phyloP scores from a whole-genome alignment of 2,113 vertebrate species.

The Oreamnos americanus region DNA sequence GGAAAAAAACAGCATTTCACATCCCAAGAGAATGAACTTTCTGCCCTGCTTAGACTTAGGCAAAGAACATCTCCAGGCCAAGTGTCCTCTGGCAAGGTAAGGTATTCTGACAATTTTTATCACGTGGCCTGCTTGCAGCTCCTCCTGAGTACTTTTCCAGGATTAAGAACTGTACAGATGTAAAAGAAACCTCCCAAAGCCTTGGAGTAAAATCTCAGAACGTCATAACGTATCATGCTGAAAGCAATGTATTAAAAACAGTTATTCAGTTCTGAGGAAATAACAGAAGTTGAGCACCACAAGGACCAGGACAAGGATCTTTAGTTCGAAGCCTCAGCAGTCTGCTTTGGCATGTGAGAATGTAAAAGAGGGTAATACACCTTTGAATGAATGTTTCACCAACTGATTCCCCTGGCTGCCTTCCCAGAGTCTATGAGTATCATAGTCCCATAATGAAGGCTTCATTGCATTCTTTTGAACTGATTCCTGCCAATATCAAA shows the following conservation, averaged over 20 bases:
- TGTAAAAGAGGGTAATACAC: conserved; percentile 42
- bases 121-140: not conserved
- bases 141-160: fast-evolving
- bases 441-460: conserved; percentile 69
- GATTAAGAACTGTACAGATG: not conserved
- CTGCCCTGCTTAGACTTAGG: not conserved
- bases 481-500: conserved; percentile 74
- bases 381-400: conserved; percentile 61
- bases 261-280: conserved; percentile 15
- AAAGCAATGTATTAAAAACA: conserved; percentile 38
- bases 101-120: not conserved
- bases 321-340: not conserved
- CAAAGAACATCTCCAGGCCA: not conserved
- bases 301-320: not conserved
- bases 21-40: not conserved
- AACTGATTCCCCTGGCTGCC: conserved; percentile 63
- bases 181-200: not conserved
- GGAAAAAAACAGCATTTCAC: not conserved
- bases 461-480: conserved; percentile 69
- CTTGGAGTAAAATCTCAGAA: conserved; percentile 56
- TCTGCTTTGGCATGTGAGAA: not conserved
- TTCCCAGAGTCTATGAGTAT: conserved; percentile 69
- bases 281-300: not conserved
- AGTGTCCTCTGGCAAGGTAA: not conserved
- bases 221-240: not conserved